Conservation (phyloP, 2,888 invertebrate species). For the Onthophagus sagittarius region DNA sequence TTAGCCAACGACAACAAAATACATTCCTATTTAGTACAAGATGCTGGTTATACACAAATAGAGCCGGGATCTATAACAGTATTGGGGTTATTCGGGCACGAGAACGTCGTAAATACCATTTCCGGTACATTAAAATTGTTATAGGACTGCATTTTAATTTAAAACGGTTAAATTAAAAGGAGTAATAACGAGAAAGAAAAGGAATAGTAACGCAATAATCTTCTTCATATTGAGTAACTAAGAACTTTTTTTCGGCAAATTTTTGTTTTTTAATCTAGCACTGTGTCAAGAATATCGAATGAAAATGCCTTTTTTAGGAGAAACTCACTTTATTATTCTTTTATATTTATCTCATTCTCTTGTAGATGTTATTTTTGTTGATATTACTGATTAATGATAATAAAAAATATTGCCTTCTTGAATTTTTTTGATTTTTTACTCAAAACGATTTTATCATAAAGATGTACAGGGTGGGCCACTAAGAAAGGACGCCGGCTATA, state of each 20-base stretch:
- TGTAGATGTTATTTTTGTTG: not conserved
- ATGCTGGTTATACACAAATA: constrained; percentile 49
- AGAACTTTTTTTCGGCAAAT: no score
- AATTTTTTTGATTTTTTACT: not conserved
- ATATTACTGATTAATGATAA: not conserved
- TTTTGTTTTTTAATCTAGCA: no score
- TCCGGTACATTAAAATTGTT: constrained; percentile 41
- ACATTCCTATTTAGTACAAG: constrained; percentile 40
- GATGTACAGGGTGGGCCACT: no score
- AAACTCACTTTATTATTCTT: not conserved
- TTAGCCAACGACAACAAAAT: constrained; percentile 40
- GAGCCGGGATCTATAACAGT: constrained; percentile 50
- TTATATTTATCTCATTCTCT: not conserved
- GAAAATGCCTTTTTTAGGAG: not conserved
- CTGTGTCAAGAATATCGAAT: not conserved
- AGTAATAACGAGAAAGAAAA: not conserved
- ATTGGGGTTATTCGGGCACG: constrained; percentile 51
- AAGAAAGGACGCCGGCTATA: no score
- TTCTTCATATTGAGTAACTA: no score
- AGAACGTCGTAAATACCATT: constrained; percentile 47
- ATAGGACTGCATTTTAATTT: constrained; percentile 19
- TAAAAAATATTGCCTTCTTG: not conserved
- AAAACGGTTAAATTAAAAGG: not conserved
- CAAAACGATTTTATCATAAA: no score
- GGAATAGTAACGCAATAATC: not conserved